These are phyloP conservation scores for Gymnobelideus leadbeateri DNA, from an alignment of 2,113 vertebrate species.

Conservation along the genomic window DNA sequence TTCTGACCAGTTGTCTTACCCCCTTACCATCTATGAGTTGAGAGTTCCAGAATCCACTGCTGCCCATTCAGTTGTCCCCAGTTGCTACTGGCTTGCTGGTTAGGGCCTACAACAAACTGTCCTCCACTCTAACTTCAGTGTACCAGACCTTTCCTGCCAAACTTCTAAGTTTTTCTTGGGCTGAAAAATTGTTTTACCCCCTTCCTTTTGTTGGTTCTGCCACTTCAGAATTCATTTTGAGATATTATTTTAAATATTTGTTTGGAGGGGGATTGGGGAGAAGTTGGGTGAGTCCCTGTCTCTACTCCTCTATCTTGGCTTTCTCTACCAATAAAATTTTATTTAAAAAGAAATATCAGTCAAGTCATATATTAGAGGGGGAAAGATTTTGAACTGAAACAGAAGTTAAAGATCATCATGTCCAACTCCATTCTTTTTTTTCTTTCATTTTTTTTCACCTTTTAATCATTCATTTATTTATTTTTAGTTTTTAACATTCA, in stretches of 20 bases:
- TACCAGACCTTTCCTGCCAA: background rate
- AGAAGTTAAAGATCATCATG: background rate
- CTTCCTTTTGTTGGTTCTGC: background rate
- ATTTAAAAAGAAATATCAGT: background rate
- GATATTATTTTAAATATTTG: background rate
- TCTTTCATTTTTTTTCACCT: too few relatives aligned
- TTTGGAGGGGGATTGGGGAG: background rate
- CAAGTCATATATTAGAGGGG: background rate
- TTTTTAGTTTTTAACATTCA: too few relatives aligned
- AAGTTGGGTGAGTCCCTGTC: background rate
- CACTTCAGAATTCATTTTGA: background rate
- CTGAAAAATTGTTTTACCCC: background rate
- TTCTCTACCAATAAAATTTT: background rate
- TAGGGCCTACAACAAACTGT: too few relatives aligned
- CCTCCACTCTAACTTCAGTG: too few relatives aligned
- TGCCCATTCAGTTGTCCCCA: too few relatives aligned
- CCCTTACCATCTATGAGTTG: too few relatives aligned
- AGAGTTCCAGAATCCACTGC: too few relatives aligned
- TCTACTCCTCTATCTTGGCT: background rate
- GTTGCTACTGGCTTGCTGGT: too few relatives aligned
- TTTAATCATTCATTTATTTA: too few relatives aligned
- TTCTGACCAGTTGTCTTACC: too few relatives aligned
- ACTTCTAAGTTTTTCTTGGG: background rate
- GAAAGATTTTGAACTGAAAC: background rate
- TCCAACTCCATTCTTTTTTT: too few relatives aligned